Evolutionary conservation across 2,888 invertebrate genomes (phyloP), one percentile per base, ranked within the genome.

Genomic region (Apocheima hispidaria): DNA sequence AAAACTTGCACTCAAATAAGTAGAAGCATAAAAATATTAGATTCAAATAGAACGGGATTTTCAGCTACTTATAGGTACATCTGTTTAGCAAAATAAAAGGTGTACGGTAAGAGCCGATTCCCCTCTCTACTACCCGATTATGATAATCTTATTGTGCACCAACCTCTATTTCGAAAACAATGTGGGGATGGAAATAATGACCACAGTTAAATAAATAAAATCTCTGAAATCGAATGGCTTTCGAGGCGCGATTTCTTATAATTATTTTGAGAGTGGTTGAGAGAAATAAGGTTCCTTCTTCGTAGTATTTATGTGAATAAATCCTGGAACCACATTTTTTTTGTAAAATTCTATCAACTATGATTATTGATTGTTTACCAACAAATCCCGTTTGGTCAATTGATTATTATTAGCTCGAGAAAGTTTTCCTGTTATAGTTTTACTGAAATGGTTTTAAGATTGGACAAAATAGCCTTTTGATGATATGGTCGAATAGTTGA

Each of bases 131-230:
- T 62, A 66, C 71, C 71, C 72, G 75, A 78, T 88, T 86, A 88
- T 87, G 83, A 77, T 88, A 87, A 88, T 87, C 71, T 84, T 86
- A 87, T 83, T 82, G 81, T 79, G 70, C 73, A 71, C 80, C 77
- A 49, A 49, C 35, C 49, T 51, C 86, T 82, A 84, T 87, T 84
- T 78, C 78, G 74, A 82, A 81, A 86, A 84, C 78, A 78, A 71
- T 71, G 69, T 59, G 70, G 74, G 70, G 75, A 65, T 71, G 74
- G 75, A 44, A 23, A 35, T 56, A 62, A 62, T 62, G 52, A 41
- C 26, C n/a, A 41, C 20, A 21, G 46, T 62, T 14, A 57, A 57
- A 62, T 62, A 62, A 52, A 57, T 48, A 57, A 56, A 62, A 57
- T 62, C 12, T 33, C 20, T 21, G 40, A 36, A 60, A 43, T 53